Conservation (phyloP, 1,140 invertebrate genomes). For the Euwallacea similis region DNA sequence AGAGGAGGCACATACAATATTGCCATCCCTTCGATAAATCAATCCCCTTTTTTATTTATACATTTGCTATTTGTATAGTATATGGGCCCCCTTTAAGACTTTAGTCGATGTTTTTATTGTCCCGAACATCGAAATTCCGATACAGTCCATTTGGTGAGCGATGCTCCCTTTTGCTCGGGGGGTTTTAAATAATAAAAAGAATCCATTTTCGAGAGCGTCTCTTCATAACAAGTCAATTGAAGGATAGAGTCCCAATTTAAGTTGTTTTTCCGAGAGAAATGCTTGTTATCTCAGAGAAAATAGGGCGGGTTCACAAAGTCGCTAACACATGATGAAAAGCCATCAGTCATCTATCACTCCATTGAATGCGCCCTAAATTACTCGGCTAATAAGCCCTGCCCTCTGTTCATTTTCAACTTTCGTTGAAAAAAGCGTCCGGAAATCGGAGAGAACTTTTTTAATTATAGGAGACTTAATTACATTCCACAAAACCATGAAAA, state of each 20-base stretch:
- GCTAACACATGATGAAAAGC: too few species aligned
- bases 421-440: constrained; percentile 20
- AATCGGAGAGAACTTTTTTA: constrained; percentile 39
- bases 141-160: constrained; percentile 20
- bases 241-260: constrained; percentile 6
- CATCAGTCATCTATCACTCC: too few species aligned
- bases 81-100: constrained; percentile 9
- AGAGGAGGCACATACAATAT: too few species aligned
- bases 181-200: constrained; percentile 24
- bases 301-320: too few species aligned
- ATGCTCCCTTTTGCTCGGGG: constrained; percentile 17
- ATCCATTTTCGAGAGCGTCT: constrained; percentile 21
- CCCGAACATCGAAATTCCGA: constrained; percentile 17
- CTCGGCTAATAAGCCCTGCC: constrained; percentile 16
- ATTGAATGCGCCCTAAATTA: too few species aligned
- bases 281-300: neutral
- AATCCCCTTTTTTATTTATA: too few species aligned
- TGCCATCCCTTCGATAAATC: too few species aligned
- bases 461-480: constrained; percentile 38
- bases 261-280: constrained; percentile 5
- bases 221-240: constrained; percentile 21
- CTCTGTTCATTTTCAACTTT: constrained; percentile 16
- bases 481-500: constrained; percentile 31
- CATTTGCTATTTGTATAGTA: too few species aligned
- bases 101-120: constrained; percentile 22